Evolutionary conservation across 2,888 invertebrate species (phyloP).

Genomic region (Tetragnatha montana): DNA sequence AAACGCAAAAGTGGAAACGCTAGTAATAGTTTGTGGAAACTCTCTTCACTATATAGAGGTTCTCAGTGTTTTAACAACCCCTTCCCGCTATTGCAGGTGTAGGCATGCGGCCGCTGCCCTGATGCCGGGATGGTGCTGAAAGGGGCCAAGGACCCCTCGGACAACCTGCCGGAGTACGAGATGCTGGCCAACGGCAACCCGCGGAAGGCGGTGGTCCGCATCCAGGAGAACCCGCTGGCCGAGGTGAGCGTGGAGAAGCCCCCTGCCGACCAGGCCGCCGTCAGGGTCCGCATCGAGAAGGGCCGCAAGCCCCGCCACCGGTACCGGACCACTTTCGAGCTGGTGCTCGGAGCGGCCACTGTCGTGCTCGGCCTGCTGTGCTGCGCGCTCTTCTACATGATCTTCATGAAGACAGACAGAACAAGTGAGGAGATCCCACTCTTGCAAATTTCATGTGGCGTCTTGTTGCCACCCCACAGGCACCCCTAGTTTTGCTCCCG

Average conservation of each 20-base stretch:
- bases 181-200: slow-evolving; percentile 68
- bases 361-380: slow-evolving; percentile 48
- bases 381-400: slow-evolving; percentile 62
- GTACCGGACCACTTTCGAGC: slow-evolving; percentile 57
- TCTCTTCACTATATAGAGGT: too few species aligned
- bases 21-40: too few species aligned
- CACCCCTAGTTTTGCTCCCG: too few species aligned
- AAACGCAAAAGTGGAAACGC: background rate
- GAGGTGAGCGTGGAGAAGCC: slow-evolving; percentile 55
- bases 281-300: slow-evolving; percentile 56
- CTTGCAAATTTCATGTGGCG: background rate
- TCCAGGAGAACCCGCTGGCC: slow-evolving; percentile 64
- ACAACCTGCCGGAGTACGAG: slow-evolving; percentile 65
- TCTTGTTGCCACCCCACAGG: background rate
- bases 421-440: slow-evolving; percentile 32
- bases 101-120: slow-evolving; percentile 11
- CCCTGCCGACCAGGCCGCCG: slow-evolving; percentile 10
- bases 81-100: background rate
- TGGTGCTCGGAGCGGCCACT: slow-evolving; percentile 42
- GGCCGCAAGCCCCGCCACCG: slow-evolving; percentile 30
- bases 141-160: slow-evolving; percentile 26
- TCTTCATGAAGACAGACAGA: slow-evolving; percentile 57
- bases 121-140: slow-evolving; percentile 46
- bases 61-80: background rate
- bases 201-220: slow-evolving; percentile 39